These are phyloP conservation scores for Solen grandis DNA, from an alignment of 1,140 invertebrate genomes.

Conservation along the genomic window DNA sequence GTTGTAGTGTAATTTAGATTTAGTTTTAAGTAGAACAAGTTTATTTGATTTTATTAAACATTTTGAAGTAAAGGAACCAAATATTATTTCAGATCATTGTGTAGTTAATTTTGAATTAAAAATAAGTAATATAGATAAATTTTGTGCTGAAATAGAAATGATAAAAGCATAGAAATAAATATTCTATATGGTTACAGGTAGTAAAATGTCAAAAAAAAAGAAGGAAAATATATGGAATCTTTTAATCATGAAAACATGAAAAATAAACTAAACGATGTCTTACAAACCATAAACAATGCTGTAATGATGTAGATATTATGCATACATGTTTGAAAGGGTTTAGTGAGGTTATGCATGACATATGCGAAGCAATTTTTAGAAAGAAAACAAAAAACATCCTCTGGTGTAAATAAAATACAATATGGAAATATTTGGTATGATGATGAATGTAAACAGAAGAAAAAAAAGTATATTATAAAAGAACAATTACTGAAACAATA, in stretches of 20 bases:
- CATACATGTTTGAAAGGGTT: not conserved
- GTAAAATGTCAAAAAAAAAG: constrained; percentile 11
- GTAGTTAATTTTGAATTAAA: not conserved
- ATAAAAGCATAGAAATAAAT: not conserved
- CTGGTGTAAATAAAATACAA: too few relatives aligned
- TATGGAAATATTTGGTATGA: constrained; percentile 21
- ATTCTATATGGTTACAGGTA: not conserved
- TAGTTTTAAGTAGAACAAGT: not conserved
- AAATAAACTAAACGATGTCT: not conserved
- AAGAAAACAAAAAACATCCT: not conserved
- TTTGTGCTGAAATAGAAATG: not conserved
- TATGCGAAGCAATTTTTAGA: constrained; percentile 5
- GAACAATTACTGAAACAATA: not conserved
- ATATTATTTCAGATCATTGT: constrained; percentile 32
- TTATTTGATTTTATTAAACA: not conserved
- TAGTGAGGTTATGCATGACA: not conserved
- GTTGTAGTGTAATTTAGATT: constrained; percentile 17
- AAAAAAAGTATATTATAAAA: not conserved
- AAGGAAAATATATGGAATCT: not conserved
- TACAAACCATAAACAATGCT: not conserved
- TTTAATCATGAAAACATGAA: not conserved
- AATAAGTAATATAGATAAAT: not conserved
- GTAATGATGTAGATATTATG: not conserved
- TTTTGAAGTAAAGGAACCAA: not conserved
- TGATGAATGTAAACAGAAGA: not conserved